Percentiles rank a stretch among this genome's conserved stretches.
These are phyloP conservation scores for Xylota segnis DNA, from an alignment of 2,888 invertebrate species.

Conservation along the genomic window DNA sequence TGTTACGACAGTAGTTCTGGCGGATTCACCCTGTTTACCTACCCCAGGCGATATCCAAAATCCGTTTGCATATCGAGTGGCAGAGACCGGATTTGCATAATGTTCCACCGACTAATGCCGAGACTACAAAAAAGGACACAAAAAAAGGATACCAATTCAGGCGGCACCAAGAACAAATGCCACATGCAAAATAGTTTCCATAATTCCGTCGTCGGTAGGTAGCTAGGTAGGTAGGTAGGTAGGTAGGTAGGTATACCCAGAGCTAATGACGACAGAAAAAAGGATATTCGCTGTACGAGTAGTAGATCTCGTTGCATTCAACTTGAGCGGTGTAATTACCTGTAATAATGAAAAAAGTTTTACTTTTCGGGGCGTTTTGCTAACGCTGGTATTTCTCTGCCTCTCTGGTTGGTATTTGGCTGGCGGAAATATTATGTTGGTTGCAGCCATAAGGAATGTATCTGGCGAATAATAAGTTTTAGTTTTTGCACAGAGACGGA, in stretches of 20 bases:
- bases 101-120: conserved; percentile 31
- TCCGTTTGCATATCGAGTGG: conserved; percentile 73
- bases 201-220: conserved; percentile 47
- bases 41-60: conserved; percentile 34
- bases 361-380: conserved; percentile 45
- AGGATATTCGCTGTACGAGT: conserved; percentile 40
- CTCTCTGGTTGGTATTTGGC: conserved; percentile 38
- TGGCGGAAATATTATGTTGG: conserved; percentile 31
- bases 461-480: conserved; percentile 5
- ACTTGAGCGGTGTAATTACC: conserved; percentile 64
- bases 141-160: conserved; percentile 37
- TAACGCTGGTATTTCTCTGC: conserved; percentile 17
- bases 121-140: conserved; percentile 5
- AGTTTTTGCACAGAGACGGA: not conserved
- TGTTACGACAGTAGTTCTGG: not conserved
- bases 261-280: conserved; percentile 27
- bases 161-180: conserved; percentile 51
- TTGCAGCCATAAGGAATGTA: conserved; percentile 13
- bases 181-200: conserved; percentile 64
- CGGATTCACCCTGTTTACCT: not conserved
- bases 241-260: conserved; percentile 16
- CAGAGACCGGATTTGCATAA: conserved; percentile 62
- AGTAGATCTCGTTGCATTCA: conserved; percentile 46
- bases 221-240: not conserved
- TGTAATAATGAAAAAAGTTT: conserved; percentile 63